phyloP scores from a whole-genome alignment of 2,797 vertebrate genomes.

The Sebastolobus alascanus region DNA sequence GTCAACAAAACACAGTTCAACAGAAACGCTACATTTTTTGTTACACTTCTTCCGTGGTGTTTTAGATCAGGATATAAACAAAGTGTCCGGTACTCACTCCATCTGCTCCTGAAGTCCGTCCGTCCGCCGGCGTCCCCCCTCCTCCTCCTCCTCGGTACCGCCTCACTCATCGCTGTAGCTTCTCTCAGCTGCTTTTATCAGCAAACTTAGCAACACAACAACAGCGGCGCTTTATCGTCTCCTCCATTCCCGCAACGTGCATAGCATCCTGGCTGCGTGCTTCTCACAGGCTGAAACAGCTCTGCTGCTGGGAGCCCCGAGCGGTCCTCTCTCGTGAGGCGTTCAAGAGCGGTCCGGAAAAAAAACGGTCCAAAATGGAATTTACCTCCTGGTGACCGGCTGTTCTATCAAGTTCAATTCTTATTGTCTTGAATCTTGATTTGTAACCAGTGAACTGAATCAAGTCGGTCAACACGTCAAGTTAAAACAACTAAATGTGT shows the following conservation, averaged over 20 bases:
- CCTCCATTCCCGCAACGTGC: conserved; percentile 41
- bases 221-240: neutral
- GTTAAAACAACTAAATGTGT: neutral
- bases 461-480: no score
- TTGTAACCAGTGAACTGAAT: neutral
- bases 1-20: neutral
- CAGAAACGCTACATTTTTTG: neutral
- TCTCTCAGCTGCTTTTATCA: neutral
- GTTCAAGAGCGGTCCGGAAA: conserved; percentile 22
- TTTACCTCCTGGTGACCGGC: neutral
- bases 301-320: neutral
- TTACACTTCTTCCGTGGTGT: neutral
- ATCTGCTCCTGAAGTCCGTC: conserved; percentile 52
- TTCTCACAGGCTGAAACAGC: neutral
- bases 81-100: conserved; percentile 71
- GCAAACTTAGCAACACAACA: neutral
- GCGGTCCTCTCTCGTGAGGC: conserved; percentile 11
- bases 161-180: conserved; percentile 61
- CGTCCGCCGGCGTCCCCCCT: conserved; percentile 14
- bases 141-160: conserved; percentile 50
- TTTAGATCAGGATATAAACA: neutral
- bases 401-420: neutral
- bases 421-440: neutral
- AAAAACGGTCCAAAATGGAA: neutral
- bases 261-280: conserved; percentile 24